Evolutionary conservation across 1,140 invertebrate species (phyloP), one percentile per base, ranked within the genome.

Genomic region (Drosophila ogumai): DNA sequence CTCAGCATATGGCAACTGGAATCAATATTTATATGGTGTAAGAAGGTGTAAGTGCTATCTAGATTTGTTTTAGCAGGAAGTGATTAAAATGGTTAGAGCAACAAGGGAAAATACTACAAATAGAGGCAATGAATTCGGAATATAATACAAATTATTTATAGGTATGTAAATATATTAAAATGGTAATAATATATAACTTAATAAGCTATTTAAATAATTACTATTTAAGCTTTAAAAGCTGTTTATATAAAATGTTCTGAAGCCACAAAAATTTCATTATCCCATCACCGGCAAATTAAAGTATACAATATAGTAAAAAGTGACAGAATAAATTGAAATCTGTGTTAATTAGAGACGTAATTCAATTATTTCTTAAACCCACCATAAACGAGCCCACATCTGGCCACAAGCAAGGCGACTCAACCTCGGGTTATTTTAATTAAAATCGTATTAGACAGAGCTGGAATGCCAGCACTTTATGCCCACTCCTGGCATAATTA

Each of bases 11-110:
- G 69, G 67, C 54, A 49, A 31, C 28, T 41, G 69, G 44, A 72
- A 72, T 72, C 69, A 50, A 73, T 72, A 73, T 73, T 72, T 73
- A 36, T 72, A 41, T 31, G 44, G 65, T 13, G 25, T 31, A 68
- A 40, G 36, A 25, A 19, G 17, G 31, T 7, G 15, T 32, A 38
- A 50, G 38, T 54, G 22, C 28, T 44, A 36, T 40, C 41, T 38
- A 40, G 61, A 68, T 66, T 32, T 68, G 32, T 28, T 68, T 67
- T 19, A 46, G 31, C 32, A 46, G 55, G 31, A 59, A 46, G 43
- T 47, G 25, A 68, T 68, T 68, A 34, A 22, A 68, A 64, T 68
- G 40, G 46, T 34, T 31, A 38, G 17, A 9, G 47, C 25, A 61
- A 54, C 59, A 61, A 7, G 19, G 19, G 19, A 38, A 6, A 55